These are phyloP conservation scores for Agapornis canus DNA, from an alignment of 2,797 vertebrate species.

Conservation along the genomic window DNA sequence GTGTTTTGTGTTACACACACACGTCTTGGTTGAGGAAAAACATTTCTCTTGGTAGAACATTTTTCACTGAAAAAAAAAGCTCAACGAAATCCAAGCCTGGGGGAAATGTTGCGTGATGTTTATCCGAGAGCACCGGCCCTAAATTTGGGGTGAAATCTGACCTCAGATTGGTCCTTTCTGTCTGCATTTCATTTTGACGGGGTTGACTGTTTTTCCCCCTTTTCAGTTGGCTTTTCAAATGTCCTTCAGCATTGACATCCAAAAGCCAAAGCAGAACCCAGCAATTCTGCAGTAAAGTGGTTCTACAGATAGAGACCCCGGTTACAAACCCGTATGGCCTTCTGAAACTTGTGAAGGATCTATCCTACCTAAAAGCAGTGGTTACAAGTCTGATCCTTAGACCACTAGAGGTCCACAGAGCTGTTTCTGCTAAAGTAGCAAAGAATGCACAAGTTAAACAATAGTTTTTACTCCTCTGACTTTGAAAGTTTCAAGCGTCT, in stretches of 20 bases:
- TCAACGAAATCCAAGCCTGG: neutral
- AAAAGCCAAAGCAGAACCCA: neutral
- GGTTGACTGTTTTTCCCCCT: neutral
- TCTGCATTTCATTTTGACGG: neutral
- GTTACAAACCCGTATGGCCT: neutral
- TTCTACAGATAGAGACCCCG: neutral
- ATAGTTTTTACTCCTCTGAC: neutral
- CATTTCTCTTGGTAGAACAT: slow-evolving; percentile 31
- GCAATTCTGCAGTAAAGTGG: neutral
- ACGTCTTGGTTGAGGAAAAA: neutral
- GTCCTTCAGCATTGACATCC: neutral
- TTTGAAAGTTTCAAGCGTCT: neutral
- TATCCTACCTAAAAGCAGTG: neutral
- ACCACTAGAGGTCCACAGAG: slow-evolving; percentile 70
- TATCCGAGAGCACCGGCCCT: neutral
- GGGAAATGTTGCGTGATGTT: neutral
- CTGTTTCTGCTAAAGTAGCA: slow-evolving; percentile 19
- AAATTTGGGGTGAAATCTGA: slow-evolving; percentile 6
- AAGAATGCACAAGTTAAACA: neutral
- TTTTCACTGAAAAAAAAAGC: neutral
- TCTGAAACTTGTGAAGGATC: neutral
- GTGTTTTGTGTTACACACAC: neutral
- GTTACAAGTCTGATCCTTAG: neutral
- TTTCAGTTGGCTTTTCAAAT: neutral
- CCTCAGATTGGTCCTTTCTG: neutral